Evolutionary conservation across 2,888 invertebrate species (phyloP).

Genomic region (Pheosia tremula): DNA sequence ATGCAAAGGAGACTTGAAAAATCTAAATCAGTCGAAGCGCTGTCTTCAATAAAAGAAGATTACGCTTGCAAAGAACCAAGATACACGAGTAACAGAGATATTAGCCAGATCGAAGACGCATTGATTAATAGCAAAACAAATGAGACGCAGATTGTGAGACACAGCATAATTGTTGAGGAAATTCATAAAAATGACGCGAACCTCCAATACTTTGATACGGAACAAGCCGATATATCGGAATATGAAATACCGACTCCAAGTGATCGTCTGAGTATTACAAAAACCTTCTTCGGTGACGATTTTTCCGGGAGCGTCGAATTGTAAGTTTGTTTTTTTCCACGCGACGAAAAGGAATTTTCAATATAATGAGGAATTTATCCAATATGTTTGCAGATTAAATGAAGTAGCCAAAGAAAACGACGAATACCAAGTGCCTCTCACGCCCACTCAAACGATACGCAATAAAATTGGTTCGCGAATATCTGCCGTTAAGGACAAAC

Average conservation of each 20-base stretch:
- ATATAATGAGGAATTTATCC: slow-evolving; percentile 23
- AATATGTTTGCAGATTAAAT: slow-evolving; percentile 55
- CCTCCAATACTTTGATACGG: slow-evolving; percentile 44
- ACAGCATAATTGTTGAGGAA: slow-evolving; percentile 49
- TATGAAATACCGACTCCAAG: slow-evolving; percentile 38
- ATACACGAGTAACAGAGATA: slow-evolving; percentile 46
- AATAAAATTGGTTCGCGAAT: slow-evolving; percentile 62
- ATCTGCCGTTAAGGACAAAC: slow-evolving; percentile 56
- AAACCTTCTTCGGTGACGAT: slow-evolving; percentile 50
- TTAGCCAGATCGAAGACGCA: slow-evolving; percentile 40
- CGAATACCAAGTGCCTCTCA: slow-evolving; percentile 44
- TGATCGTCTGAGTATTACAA: slow-evolving; percentile 31
- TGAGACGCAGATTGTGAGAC: slow-evolving; percentile 30
- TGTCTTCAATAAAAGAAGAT: slow-evolving; percentile 53
- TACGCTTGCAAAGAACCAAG: slow-evolving; percentile 46
- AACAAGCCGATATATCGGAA: slow-evolving; percentile 52
- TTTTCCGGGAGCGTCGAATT: slow-evolving; percentile 65
- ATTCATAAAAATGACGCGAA: slow-evolving; percentile 43
- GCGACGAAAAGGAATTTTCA: slow-evolving; percentile 15
- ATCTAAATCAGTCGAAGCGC: slow-evolving; percentile 67
- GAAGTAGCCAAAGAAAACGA: slow-evolving; percentile 57
- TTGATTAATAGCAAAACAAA: slow-evolving; percentile 16
- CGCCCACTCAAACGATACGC: slow-evolving; percentile 57
- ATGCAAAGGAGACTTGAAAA: slow-evolving; percentile 72
- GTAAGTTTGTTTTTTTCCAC: slow-evolving; percentile 54